phyloP scores from a whole-genome alignment of 2,888 invertebrate genomes.

The Polylopha cassiicola region DNA sequence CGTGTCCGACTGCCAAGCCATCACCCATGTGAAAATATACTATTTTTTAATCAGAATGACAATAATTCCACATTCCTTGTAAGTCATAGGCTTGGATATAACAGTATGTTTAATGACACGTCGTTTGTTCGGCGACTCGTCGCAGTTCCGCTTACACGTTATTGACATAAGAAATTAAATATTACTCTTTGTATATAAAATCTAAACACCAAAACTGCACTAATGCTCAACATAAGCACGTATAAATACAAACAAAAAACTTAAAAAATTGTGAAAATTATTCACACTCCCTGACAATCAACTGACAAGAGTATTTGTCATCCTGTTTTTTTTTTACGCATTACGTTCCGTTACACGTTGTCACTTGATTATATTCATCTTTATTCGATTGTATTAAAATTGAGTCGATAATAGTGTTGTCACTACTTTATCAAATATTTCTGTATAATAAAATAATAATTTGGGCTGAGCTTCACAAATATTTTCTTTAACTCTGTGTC shows the following conservation, averaged over 20 bases:
- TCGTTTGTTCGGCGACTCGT: slow-evolving; percentile 51
- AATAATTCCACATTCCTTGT: slow-evolving; percentile 67
- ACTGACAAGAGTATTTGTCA: slow-evolving; percentile 29
- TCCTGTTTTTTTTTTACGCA: slow-evolving; percentile 51
- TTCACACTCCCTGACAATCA: slow-evolving; percentile 45
- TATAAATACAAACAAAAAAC: slow-evolving; percentile 70
- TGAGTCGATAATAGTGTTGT: slow-evolving; percentile 13
- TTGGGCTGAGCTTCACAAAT: too few relatives aligned
- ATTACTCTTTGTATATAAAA: slow-evolving; percentile 44
- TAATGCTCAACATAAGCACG: slow-evolving; percentile 50
- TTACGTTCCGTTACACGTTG: slow-evolving; percentile 45
- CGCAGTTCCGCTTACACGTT: slow-evolving; percentile 42
- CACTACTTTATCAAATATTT: background rate
- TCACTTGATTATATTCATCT: slow-evolving; percentile 9
- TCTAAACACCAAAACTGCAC: slow-evolving; percentile 56
- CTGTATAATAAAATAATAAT: background rate
- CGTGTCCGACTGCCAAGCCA: slow-evolving; percentile 76
- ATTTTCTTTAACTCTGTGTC: too few relatives aligned
- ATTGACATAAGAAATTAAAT: slow-evolving; percentile 51
- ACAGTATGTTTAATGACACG: slow-evolving; percentile 68
- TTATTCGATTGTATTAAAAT: slow-evolving; percentile 6
- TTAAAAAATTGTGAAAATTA: slow-evolving; percentile 63
- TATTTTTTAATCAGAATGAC: slow-evolving; percentile 59
- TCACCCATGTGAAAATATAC: slow-evolving; percentile 74
- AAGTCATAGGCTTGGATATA: slow-evolving; percentile 63